Evolutionary conservation across 2,888 invertebrate genomes (phyloP), one percentile per base, ranked within the genome.

Genomic region (Xylota sylvarum): DNA sequence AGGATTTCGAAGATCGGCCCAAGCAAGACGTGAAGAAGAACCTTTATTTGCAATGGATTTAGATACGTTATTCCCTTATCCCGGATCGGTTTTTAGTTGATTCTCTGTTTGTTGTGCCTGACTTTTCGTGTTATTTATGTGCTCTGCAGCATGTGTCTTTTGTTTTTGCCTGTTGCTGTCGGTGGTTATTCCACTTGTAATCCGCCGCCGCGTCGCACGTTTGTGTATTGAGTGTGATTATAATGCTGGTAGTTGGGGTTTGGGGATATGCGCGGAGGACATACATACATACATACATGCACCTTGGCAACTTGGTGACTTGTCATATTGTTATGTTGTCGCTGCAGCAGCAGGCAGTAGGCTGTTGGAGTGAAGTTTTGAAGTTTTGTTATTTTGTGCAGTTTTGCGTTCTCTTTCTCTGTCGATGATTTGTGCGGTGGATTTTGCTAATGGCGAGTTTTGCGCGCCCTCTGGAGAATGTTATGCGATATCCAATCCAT

Each of bases 321-420:
- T 82, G 82, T 86, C 82, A 86, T 86, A 86, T 86, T 86, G 73
- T 82, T 86, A 67, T 86, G 72, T 69, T 52, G 76, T 73, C n/a
- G 70, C 58, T 48, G 52, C 70, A 65, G 70, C 58, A 40, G 40
- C 32, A 64, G 58, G 65, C 48, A 50, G 23, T n/a, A 40, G 32
- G 56, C 7, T 27, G 60, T 55, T 72, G 69, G 23, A 58, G 19
- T 67, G 62, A 78, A 73, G 52, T 84, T 58, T 82, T 67, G 12
- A 67, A 46, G 65, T 74, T 48, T 65, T 12, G 37, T 14, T 50
- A 32, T 3, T 40, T 50, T 58, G 46, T 35, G 48, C 23, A 19
- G 19, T 40, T 67, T 56, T 67, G 67, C 35, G 58, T 37, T 65
- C 37, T 62, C 69, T 52, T 70, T 35, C 17, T 48, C 37, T 69